These are phyloP conservation scores for Dinocampus coccinellae DNA, from an alignment of 2,888 invertebrate species.

Conservation along the genomic window DNA sequence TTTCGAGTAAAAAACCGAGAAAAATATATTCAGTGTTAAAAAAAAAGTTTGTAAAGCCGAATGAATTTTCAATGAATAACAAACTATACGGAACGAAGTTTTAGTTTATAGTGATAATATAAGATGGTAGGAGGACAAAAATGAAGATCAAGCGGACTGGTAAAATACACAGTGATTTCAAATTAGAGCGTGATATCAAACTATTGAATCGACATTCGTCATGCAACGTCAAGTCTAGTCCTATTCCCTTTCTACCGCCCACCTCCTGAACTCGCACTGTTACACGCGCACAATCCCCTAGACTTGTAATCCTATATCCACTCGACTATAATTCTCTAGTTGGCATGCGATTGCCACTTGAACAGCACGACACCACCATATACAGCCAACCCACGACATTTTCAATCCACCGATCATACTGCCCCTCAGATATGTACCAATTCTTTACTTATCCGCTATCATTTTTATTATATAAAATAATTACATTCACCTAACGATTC, in stretches of 20 bases:
- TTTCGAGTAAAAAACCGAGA: neutral
- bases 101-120: neutral
- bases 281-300: slow-evolving; percentile 33
- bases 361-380: slow-evolving; percentile 61
- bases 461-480: neutral
- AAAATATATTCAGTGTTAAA: neutral
- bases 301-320: slow-evolving; percentile 58
- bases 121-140: neutral
- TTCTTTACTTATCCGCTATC: neutral
- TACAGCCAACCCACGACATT: slow-evolving; percentile 42
- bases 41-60: neutral
- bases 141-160: slow-evolving; percentile 8
- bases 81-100: neutral
- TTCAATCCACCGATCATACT: slow-evolving; percentile 34
- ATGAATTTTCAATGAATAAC: neutral
- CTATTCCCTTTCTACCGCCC: slow-evolving; percentile 52
- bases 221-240: slow-evolving; percentile 55
- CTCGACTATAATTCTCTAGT: slow-evolving; percentile 63
- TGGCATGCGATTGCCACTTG: slow-evolving; percentile 64
- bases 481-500: neutral
- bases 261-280: slow-evolving; percentile 18
- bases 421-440: neutral
- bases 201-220: slow-evolving; percentile 66
- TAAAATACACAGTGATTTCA: slow-evolving; percentile 46
- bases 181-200: slow-evolving; percentile 62